phyloP scores from a whole-genome alignment of 2,113 vertebrate species.

The Spilogale gracilis region DNA sequence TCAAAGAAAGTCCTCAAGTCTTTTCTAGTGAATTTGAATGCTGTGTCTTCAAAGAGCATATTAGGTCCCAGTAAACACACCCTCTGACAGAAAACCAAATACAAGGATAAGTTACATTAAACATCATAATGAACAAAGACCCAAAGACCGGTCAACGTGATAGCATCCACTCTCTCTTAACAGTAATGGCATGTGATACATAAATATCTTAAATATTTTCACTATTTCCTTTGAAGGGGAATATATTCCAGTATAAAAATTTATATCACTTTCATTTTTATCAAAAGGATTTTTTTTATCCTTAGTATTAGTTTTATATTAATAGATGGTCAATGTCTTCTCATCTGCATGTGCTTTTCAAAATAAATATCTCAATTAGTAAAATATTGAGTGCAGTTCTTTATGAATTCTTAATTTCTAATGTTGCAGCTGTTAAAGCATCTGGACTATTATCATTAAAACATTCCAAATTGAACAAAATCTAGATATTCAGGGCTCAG shows the following conservation, averaged over 20 bases:
- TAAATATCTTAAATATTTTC: not conserved
- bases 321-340: not conserved
- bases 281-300: not conserved
- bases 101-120: not conserved
- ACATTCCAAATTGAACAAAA: conserved; percentile 23
- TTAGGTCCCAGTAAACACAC: not conserved
- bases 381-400: conserved; percentile 34
- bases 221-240: not conserved
- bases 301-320: not conserved
- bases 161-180: not conserved
- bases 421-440: conserved; percentile 47
- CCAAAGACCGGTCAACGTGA: not conserved
- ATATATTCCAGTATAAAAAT: not conserved
- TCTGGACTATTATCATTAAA: conserved; percentile 46
- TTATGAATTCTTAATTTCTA: conserved; percentile 54
- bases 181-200: not conserved
- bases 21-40: not conserved
- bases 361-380: conserved; percentile 62
- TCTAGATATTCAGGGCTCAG: conserved; percentile 14
- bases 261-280: not conserved
- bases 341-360: not conserved
- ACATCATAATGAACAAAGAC: not conserved
- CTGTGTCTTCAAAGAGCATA: not conserved
- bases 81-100: not conserved
- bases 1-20: not conserved